Evolutionary conservation across 37 sponge, comb jelly and placozoan species (phyloP), one percentile per base, ranked within the genome.

Genomic region (Bolinopsis microptera): DNA sequence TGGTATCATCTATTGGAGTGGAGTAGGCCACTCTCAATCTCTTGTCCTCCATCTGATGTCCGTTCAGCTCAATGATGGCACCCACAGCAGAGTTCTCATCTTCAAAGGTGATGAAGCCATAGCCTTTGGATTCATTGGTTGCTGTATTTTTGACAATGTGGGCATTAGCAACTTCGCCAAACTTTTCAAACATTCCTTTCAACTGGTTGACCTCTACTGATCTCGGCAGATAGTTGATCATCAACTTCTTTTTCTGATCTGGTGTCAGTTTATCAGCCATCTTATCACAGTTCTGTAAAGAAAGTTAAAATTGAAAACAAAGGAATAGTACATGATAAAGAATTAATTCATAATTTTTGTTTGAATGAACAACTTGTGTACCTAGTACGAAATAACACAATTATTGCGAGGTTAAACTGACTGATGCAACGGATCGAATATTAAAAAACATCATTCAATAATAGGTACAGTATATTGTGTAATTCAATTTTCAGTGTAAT

Each of bases 101-200:
- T 1, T 41, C 3, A 86, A 30, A 86, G 0, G 41, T 86, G 26
- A 86, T 86, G 30, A 86, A 86, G 2, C 90, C 90, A 41, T 86
- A 86, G 3, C 90, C 90, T 27, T 86, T 86, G 0, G 90, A 86
- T 86, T 86, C 90, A 41, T 86, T 86, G 8, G 90, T 86, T 23
- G 32, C 36, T 28, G 61, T 41, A 27, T 86, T 86, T 25, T 41
- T 86, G 26, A 86, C 90, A 39, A 86, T n/a, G 26, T 86, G 90
- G 5, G 61, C 41, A 86, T 86, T 86, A 24, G 41, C 90, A 8
- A 86, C 61, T n/a, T 13, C n/a, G 22, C 90, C 90, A 86, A 25
- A 86, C 28, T 86, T 22, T n/a, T 24, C 36, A 41, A 86, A 86
- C 90, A 86, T 86, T 16, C 0, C 28, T 40, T 34, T 28, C 3